These are phyloP conservation scores for Agrochola lota DNA, from an alignment of 2,888 invertebrate genomes.

Conservation along the genomic window DNA sequence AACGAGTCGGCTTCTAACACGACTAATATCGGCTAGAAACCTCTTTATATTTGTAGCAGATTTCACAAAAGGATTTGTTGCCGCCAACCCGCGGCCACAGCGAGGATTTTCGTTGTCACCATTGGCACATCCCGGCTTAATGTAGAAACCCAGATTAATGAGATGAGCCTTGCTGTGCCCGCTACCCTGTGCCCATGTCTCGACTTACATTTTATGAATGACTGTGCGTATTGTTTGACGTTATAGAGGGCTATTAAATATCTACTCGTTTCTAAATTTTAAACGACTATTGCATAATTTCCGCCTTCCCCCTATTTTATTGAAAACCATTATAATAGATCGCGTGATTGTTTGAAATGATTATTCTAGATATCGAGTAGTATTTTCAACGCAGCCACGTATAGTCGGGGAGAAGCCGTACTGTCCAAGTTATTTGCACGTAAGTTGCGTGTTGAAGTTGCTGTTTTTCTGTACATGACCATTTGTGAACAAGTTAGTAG, in stretches of 20 bases:
- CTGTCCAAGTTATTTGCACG: slow-evolving; percentile 61
- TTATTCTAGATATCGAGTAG: slow-evolving; percentile 47
- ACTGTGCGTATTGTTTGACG: slow-evolving; percentile 63
- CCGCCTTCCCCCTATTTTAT: slow-evolving; percentile 56
- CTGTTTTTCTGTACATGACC: slow-evolving; percentile 76
- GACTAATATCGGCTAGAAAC: slow-evolving; percentile 65
- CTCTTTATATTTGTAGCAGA: slow-evolving; percentile 83
- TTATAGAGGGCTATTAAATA: slow-evolving; percentile 18
- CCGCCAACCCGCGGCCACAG: slow-evolving; percentile 78
- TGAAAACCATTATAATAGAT: slow-evolving; percentile 38
- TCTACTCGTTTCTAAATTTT: slow-evolving; percentile 11
- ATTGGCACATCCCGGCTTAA: slow-evolving; percentile 88
- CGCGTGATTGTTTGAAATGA: slow-evolving; percentile 54
- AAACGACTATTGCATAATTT: slow-evolving; percentile 45
- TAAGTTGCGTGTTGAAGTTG: slow-evolving; percentile 57
- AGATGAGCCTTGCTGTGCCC: slow-evolving; percentile 78
- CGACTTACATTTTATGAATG: slow-evolving; percentile 72
- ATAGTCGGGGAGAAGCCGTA: slow-evolving; percentile 61
- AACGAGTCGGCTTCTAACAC: slow-evolving; percentile 21
- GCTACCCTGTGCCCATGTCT: slow-evolving; percentile 63
- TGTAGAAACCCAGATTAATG: slow-evolving; percentile 88
- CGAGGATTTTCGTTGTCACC: slow-evolving; percentile 86
- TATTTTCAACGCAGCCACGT: slow-evolving; percentile 38
- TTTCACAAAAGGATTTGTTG: slow-evolving; percentile 86
- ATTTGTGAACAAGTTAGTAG: slow-evolving; percentile 80